Conservation (phyloP, 1,140 invertebrate genomes). For the Philopotamus ludificatus region DNA sequence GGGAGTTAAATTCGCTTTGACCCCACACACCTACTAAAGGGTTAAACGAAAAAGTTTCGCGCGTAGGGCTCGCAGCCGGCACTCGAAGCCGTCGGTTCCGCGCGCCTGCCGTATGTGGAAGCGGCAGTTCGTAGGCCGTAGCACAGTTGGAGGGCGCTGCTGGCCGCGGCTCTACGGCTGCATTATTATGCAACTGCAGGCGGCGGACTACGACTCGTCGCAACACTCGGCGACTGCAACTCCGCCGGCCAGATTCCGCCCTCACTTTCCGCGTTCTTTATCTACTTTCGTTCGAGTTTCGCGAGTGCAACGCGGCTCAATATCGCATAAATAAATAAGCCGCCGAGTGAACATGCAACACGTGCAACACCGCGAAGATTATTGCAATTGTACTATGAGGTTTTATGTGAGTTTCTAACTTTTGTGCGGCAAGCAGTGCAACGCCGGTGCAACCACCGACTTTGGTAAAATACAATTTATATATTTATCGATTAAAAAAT, state of each 20-base stretch:
- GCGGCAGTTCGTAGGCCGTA: neutral
- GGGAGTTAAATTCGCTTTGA: too few species aligned
- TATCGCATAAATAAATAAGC: too few species aligned
- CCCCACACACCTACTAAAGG: too few species aligned
- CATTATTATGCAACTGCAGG: neutral
- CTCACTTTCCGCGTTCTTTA: neutral
- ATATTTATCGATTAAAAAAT: neutral
- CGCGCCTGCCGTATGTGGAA: neutral
- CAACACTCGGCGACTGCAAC: neutral
- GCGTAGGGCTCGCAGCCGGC: neutral
- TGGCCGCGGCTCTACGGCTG: conserved; percentile 24
- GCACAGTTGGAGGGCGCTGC: conserved; percentile 15
- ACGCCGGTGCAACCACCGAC: neutral
- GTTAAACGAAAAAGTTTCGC: too few species aligned
- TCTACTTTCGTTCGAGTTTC: neutral
- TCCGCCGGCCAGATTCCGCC: neutral
- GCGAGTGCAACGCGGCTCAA: too few species aligned
- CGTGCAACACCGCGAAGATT: neutral
- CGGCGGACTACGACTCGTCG: neutral
- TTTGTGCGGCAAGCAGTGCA: neutral
- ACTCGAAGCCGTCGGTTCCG: neutral
- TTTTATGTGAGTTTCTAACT: neutral
- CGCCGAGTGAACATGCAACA: neutral
- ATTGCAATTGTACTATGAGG: neutral
- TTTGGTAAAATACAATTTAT: neutral